Base-by-base conservation (phyloP, 2,888 invertebrate species). In the Andrena bicolor region DNA sequence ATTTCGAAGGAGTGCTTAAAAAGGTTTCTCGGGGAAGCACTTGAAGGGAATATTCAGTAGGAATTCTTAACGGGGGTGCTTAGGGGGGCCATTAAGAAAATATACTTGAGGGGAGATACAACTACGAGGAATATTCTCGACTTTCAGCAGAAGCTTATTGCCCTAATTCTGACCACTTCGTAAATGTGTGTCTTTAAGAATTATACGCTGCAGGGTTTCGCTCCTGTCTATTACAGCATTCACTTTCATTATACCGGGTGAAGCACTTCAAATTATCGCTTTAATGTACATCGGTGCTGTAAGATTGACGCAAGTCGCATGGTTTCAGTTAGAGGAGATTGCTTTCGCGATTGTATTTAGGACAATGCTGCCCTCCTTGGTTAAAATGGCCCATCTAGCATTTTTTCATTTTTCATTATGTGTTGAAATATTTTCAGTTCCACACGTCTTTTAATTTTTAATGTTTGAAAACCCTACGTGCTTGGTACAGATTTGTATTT, bases 251-350 rank as follows among this genome's bases (percentile, higher is more conserved):
- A 20, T 23, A 23, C 13, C 32, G 10, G 53, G 20, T 32, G 66
- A 51, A 53, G 53, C 53, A 66, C 51, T 53, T 23, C 23, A 66
- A 30, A 30, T 32, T 53, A 32, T 53, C 51, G 28, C 30, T 32
- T 49, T 66, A 20, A 53, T 66, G 20, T 13, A 4, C 51, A 20
- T 13, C 32, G 53, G 2, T 35, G 30, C 30, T 32, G 6, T 16
- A 53, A 32, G 30, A 53, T 66, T 16, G 66, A 66, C 13, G 20
- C 30, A 32, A 53, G 51, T 66, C 28, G 23, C 32, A 32, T 66
- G 32, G 51, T 51, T 32, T 66, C 51, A 10, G 20, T 53, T 16
- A 23, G 20, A 6, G 32, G 13, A 28, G 30, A 28, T 28, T 23
- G 49, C 49, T 30, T 30, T 49, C 30, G 30, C 26, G 6, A 58